These are phyloP conservation scores for Cataglyphis rosenhaueri DNA, from an alignment of 2,888 invertebrate genomes.

Conservation along the genomic window DNA sequence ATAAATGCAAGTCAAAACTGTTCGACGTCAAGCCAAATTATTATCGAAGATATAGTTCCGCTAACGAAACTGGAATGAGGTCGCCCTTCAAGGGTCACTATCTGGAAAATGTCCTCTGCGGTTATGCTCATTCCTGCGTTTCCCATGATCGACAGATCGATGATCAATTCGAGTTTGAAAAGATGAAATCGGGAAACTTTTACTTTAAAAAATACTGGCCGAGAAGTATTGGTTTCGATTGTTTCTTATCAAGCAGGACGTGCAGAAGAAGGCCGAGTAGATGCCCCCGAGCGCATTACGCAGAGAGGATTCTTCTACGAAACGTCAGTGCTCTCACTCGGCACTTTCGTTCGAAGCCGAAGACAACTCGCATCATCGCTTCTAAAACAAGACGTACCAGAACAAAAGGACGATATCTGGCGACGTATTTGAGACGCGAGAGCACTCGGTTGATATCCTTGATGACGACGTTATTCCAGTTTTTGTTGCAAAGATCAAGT, in stretches of 20 bases:
- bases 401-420: conserved; percentile 33
- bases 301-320: conserved; percentile 57
- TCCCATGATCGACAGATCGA: conserved; percentile 15
- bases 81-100: conserved; percentile 58
- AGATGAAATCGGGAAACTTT: neutral
- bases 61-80: conserved; percentile 43
- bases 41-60: conserved; percentile 47
- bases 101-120: conserved; percentile 49
- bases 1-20: conserved; percentile 41
- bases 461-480: conserved; percentile 28
- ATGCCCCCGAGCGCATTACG: conserved; percentile 60
- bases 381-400: neutral
- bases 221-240: conserved; percentile 21
- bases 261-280: neutral
- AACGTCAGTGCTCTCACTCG: conserved; percentile 42
- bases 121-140: conserved; percentile 17
- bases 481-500: conserved; percentile 32
- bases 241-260: neutral
- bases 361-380: neutral
- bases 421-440: conserved; percentile 46
- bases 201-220: conserved; percentile 58
- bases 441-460: conserved; percentile 34
- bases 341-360: conserved; percentile 29
- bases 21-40: conserved; percentile 58
- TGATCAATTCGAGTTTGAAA: neutral